Conservation (phyloP, 2,797 vertebrate genomes). For the Trematomus bernacchii region DNA sequence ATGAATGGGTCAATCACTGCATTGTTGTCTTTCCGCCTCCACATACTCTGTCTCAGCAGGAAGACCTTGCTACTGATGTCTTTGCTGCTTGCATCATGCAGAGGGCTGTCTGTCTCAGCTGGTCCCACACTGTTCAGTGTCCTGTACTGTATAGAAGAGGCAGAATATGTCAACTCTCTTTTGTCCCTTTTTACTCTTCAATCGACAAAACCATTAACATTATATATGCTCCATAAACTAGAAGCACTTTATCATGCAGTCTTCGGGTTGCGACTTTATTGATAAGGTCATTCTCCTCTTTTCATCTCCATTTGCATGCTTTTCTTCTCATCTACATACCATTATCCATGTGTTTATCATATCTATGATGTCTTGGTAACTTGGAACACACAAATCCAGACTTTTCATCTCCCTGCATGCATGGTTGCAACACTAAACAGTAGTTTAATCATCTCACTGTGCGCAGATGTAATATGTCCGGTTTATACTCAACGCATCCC, state of each 20-base stretch:
- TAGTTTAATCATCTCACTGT: neutral
- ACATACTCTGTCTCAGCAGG: constrained; percentile 7
- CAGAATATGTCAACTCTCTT: neutral
- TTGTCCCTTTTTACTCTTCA: neutral
- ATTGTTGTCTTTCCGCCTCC: neutral
- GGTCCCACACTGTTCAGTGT: neutral
- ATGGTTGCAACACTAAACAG: neutral
- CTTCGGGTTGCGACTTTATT: neutral
- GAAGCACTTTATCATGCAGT: constrained; percentile 21
- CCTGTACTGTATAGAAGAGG: neutral
- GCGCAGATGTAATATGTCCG: constrained; percentile 6
- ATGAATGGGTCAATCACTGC: constrained; percentile 14
- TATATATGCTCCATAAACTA: neutral
- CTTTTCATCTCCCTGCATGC: neutral
- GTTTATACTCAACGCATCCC: no score
- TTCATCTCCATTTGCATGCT: neutral
- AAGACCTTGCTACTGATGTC: constrained; percentile 12
- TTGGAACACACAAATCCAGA: neutral
- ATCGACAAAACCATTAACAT: neutral
- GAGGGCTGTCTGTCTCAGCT: constrained; percentile 1
- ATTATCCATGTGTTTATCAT: neutral
- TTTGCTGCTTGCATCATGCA: constrained; percentile 9
- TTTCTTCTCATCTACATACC: neutral
- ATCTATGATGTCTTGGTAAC: neutral
- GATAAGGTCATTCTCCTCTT: neutral